A percentile compares a stretch with the other conserved stretches of the same genome.
These are phyloP conservation scores for Cathartes aura DNA, from an alignment of 2,113 vertebrate species.

Conservation along the genomic window DNA sequence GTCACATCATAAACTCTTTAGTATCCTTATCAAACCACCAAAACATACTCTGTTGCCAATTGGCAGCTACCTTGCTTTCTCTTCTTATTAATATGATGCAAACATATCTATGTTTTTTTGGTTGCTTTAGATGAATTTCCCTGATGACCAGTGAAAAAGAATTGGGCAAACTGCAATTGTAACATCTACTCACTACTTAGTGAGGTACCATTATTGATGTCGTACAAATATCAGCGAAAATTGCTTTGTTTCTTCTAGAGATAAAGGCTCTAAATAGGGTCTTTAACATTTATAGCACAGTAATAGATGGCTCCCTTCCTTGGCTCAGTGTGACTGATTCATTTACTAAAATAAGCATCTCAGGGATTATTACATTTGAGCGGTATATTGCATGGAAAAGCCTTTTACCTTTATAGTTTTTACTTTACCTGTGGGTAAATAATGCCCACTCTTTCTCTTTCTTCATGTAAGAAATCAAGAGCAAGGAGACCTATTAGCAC, in stretches of 20 bases:
- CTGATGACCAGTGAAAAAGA: slow-evolving; percentile 74
- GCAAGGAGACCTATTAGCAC: slow-evolving; percentile 47
- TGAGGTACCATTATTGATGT: slow-evolving; percentile 58
- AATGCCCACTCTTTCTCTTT: slow-evolving; percentile 13
- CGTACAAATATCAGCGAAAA: slow-evolving; percentile 68
- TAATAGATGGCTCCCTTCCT: slow-evolving; percentile 60
- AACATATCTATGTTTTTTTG: slow-evolving; percentile 77
- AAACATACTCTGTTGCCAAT: slow-evolving; percentile 83
- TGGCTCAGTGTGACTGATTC: slow-evolving; percentile 63
- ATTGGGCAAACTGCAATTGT: slow-evolving; percentile 64
- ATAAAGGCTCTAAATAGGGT: slow-evolving; percentile 67
- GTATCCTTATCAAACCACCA: slow-evolving; percentile 89
- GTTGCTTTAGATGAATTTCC: slow-evolving; percentile 79
- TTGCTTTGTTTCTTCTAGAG: slow-evolving; percentile 65
- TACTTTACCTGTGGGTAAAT: slow-evolving; percentile 72
- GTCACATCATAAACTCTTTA: slow-evolving; percentile 93
- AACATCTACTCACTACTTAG: slow-evolving; percentile 62
- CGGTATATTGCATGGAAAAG: slow-evolving; percentile 58
- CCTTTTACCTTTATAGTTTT: slow-evolving; percentile 67
- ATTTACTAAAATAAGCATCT: slow-evolving; percentile 76
- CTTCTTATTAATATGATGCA: slow-evolving; percentile 81
- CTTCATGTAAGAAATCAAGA: slow-evolving; percentile 44
- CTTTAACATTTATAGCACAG: slow-evolving; percentile 64
- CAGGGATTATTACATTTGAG: slow-evolving; percentile 65
- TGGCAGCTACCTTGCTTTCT: slow-evolving; percentile 78